A percentile compares a stretch with the other conserved stretches of the same genome.
Evolutionary conservation across 2,113 vertebrate genomes (phyloP).

Genomic region (Pontoporia blainvillei): DNA sequence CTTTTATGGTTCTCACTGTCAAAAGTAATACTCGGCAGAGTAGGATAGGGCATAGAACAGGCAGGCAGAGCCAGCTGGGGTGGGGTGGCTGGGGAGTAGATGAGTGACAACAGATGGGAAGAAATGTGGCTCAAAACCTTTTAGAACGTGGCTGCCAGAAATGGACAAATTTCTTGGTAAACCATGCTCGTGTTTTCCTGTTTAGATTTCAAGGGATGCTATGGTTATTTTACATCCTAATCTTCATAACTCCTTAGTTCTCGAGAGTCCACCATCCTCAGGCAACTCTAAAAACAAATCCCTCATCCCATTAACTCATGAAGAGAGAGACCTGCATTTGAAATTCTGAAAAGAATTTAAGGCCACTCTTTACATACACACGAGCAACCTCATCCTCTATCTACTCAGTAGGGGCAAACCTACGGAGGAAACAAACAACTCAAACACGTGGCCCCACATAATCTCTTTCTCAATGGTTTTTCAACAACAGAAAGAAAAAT

Average conservation of each 20-base stretch:
- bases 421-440: neutral
- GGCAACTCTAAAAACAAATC: conserved; percentile 15
- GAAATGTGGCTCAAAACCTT: neutral
- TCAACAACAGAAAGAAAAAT: conserved; percentile 33
- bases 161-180: neutral
- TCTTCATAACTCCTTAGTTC: neutral
- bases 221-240: neutral
- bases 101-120: neutral
- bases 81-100: neutral
- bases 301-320: neutral
- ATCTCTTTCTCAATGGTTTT: neutral
- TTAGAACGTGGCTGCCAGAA: neutral
- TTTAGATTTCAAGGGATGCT: neutral
- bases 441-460: neutral
- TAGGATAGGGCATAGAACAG: neutral
- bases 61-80: neutral
- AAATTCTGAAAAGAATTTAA: neutral
- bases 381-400: neutral
- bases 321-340: neutral
- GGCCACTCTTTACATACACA: neutral
- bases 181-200: neutral
- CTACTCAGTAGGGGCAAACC: neutral
- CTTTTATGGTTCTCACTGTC: neutral
- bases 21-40: neutral
- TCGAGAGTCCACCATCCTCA: neutral